Base-by-base conservation (phyloP, 2,888 invertebrate species). In the Brachyopa scutellaris region DNA sequence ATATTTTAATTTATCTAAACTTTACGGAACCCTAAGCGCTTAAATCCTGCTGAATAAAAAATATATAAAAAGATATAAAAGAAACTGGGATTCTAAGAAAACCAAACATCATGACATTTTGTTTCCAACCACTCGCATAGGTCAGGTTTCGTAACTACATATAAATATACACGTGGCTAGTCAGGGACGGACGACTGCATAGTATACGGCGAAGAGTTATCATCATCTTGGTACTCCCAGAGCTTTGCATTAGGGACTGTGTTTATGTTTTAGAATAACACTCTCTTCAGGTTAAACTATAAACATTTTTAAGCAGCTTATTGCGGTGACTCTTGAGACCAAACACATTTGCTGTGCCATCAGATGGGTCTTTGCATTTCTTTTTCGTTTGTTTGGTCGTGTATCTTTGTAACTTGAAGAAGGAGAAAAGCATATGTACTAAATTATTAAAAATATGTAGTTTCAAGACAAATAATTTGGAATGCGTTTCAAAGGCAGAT, bases 1-100 rank as follows among this genome's bases (percentile, higher is more conserved):
- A 23, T 33, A 55, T 45, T 40, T 23, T 3, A 77, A 77, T 59
- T 57, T 64, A 51, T 51, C 66, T 70, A 72, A 78, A 70, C 53
- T 72, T 64, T 23, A 72, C 49, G 49, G 49, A 51, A 57, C 62
- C 70, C 47, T 70, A 70, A 49, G 40, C 26, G 51, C 29, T 31
- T 42, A 72, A 57, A 42, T 51, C 29, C 33, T 64, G 31, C 40
- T 45, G 15, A n/a, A 21, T 42, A 33, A 6, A 8, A 45, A 29
- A 8, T n/a, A 61, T n/a, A 15, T 5, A 2, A 13, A 15, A 6
- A 15, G 1, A 29, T 19, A 3, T 7, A 29, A 5, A 26, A 15
- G n/a, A n/a, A n/a, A n/a, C n/a, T n/a, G n/a, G n/a, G n/a, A 17
- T 26, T 9, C 17, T 29, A 42, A 26, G n/a, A 26, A 17, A 40